Evolutionary conservation across 2,888 invertebrate species (phyloP), one percentile per base, ranked within the genome.

Genomic region (Oligia latruncula): DNA sequence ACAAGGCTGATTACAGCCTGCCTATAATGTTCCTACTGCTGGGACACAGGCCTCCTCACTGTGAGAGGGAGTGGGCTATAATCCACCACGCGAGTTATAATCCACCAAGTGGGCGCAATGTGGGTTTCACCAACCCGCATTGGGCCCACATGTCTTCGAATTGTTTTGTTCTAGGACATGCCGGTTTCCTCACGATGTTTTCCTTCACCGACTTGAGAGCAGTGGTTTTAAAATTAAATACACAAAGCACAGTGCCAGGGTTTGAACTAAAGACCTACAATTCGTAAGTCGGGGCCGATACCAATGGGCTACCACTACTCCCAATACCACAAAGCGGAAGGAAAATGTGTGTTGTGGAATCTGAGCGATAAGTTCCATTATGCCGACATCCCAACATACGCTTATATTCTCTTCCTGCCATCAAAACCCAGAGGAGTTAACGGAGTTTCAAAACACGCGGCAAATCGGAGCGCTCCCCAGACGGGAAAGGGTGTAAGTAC

Each of bases 341-440:
- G 62, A 52, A 72, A 67, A 75, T 78, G 23, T 74, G 9, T 65
- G 68, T 75, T 68, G 43, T 72, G 58, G 62, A 75, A 78, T 84
- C 40, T 83, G 71, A 83, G 84, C 58, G 43, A 68, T 75, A 85
- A 66, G 65, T 76, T 78, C 73, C 77, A 87, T 75, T 84, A 87
- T 55, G 23, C n/a, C 55, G 60, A 83, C 49, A 75, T 83, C 58
- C 65, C n/a, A 72, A 73, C 62, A 65, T 71, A 72, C 29, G 52
- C 58, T 65, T 49, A 73, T 79, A 84, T 84, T 87, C 55, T 74
- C 72, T 86, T 87, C 46, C 72, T 78, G 75, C 73, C 46, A 35
- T 78, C 62, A 78, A 84, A 71, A 64, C 87, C 81, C 77, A 77
- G 73, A 84, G 77, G 75, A 84, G 70, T 49, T 35, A 75, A 78